A percentile compares a stretch with the other conserved stretches of the same genome.
These are phyloP conservation scores for Speoplatyrhinus poulsoni DNA, from an alignment of 2,113 vertebrate species.

Conservation along the genomic window DNA sequence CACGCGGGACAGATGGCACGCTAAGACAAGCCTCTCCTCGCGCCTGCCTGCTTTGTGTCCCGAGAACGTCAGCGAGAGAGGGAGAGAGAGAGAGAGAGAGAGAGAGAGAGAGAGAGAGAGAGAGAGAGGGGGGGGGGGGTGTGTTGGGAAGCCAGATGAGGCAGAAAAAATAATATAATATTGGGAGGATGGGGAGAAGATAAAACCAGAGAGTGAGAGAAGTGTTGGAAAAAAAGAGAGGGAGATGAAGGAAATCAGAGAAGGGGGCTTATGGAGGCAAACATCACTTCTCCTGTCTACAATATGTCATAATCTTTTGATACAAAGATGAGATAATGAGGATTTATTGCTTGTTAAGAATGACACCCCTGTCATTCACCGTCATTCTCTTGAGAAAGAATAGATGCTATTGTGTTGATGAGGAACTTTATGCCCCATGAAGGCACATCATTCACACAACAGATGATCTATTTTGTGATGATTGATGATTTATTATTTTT, in stretches of 20 bases:
- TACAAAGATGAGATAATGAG: slow-evolving; percentile 37
- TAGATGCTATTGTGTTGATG: neutral
- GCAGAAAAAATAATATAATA: neutral
- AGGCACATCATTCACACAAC: no score
- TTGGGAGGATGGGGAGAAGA: neutral
- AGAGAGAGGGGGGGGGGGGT: slow-evolving; percentile 26
- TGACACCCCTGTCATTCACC: neutral
- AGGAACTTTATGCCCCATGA: no score
- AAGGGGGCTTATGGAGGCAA: neutral
- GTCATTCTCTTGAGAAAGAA: slow-evolving; percentile 1
- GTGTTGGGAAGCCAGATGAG: neutral
- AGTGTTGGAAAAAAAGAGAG: slow-evolving; percentile 10
- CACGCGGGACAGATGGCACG: slow-evolving; percentile 82
- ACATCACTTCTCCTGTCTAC: slow-evolving; percentile 8
- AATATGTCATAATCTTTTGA: slow-evolving; percentile 45
- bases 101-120: slow-evolving; percentile 1
- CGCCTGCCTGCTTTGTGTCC: slow-evolving; percentile 14
- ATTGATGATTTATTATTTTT: no score
- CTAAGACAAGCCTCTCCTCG: slow-evolving; percentile 76
- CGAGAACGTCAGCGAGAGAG: neutral
- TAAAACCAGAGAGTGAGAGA: slow-evolving; percentile 53
- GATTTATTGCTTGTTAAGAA: slow-evolving; percentile 13
- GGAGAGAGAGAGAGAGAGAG: neutral
- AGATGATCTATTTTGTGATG: no score
- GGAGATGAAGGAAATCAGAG: slow-evolving; percentile 21